These are phyloP conservation scores for Drosophila fungiperda DNA, from an alignment of 2,888 invertebrate genomes.

Conservation along the genomic window DNA sequence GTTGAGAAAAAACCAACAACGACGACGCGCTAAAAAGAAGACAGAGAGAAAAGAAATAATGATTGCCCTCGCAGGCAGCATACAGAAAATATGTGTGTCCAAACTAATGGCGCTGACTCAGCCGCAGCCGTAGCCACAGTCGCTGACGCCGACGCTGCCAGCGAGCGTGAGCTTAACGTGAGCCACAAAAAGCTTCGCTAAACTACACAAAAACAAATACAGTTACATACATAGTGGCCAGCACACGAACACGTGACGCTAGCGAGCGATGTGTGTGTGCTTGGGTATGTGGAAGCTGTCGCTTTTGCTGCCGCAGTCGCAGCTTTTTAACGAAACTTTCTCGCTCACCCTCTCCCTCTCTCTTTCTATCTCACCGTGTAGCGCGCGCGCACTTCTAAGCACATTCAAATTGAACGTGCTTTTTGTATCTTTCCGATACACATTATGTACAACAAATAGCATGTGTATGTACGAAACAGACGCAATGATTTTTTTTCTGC, in stretches of 20 bases:
- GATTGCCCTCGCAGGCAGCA: slow-evolving; percentile 51
- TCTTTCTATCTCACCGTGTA: slow-evolving; percentile 4
- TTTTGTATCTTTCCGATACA: slow-evolving; percentile 67
- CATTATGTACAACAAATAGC: slow-evolving; percentile 38
- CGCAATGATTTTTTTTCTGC: slow-evolving; percentile 63
- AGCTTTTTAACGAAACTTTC: slow-evolving; percentile 75
- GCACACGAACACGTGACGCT: slow-evolving; percentile 63
- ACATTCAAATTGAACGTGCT: slow-evolving; percentile 66
- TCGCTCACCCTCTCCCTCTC: slow-evolving; percentile 12
- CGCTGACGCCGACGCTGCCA: slow-evolving; percentile 17
- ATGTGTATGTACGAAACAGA: slow-evolving; percentile 32
- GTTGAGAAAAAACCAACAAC: slow-evolving; percentile 25
- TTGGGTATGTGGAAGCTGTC: slow-evolving; percentile 21
- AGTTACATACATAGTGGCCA: slow-evolving; percentile 35
- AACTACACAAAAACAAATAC: slow-evolving; percentile 48
- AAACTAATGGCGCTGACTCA: slow-evolving; percentile 77
- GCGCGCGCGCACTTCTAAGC: slow-evolving; percentile 73
- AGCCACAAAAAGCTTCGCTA: slow-evolving; percentile 51
- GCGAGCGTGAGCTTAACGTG: slow-evolving; percentile 36
- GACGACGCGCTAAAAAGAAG: slow-evolving; percentile 29
- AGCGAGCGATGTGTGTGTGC: slow-evolving; percentile 17
- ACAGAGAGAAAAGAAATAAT: slow-evolving; percentile 26
- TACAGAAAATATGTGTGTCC: slow-evolving; percentile 66
- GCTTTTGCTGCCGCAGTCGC: slow-evolving; percentile 34
- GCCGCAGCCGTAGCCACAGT: slow-evolving; percentile 42